phyloP scores from a whole-genome alignment of 1,140 invertebrate genomes.

The Polyergus mexicanus region DNA sequence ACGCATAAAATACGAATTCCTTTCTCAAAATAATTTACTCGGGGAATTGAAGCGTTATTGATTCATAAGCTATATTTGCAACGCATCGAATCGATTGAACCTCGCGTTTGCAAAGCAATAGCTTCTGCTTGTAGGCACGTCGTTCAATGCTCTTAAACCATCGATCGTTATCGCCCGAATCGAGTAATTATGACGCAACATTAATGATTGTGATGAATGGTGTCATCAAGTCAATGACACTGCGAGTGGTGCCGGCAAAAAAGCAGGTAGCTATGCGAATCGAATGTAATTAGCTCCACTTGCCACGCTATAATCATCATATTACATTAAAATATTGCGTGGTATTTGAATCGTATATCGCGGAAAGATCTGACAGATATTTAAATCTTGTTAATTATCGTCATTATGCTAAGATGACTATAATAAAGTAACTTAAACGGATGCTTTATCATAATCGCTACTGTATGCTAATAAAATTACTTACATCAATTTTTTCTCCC shows the following conservation, averaged over 20 bases:
- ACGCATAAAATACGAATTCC: not conserved
- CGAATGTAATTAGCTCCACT: slow-evolving; percentile 42
- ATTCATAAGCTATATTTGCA: not conserved
- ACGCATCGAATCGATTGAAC: not conserved
- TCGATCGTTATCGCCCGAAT: slow-evolving; percentile 58
- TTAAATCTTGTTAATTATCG: slow-evolving; percentile 43
- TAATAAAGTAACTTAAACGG: slow-evolving; percentile 34
- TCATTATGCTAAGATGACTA: slow-evolving; percentile 10
- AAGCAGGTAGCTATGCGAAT: slow-evolving; percentile 62
- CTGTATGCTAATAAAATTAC: slow-evolving; percentile 17
- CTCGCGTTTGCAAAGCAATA: not conserved
- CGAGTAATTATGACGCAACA: slow-evolving; percentile 67
- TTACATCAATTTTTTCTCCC: not conserved
- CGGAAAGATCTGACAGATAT: slow-evolving; percentile 30
- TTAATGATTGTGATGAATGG: slow-evolving; percentile 70
- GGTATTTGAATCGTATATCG: slow-evolving; percentile 39
- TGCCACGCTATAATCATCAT: slow-evolving; percentile 49
- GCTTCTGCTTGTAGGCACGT: slow-evolving; percentile 27
- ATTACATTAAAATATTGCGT: slow-evolving; percentile 49
- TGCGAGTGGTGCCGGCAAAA: slow-evolving; percentile 53
- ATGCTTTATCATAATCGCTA: not conserved
- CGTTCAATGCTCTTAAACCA: slow-evolving; percentile 58
- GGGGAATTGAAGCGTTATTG: not conserved
- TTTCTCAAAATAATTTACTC: not conserved
- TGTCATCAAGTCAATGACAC: slow-evolving; percentile 72